Base-by-base conservation (phyloP, 2,797 vertebrate genomes). In the Labroides dimidiatus region DNA sequence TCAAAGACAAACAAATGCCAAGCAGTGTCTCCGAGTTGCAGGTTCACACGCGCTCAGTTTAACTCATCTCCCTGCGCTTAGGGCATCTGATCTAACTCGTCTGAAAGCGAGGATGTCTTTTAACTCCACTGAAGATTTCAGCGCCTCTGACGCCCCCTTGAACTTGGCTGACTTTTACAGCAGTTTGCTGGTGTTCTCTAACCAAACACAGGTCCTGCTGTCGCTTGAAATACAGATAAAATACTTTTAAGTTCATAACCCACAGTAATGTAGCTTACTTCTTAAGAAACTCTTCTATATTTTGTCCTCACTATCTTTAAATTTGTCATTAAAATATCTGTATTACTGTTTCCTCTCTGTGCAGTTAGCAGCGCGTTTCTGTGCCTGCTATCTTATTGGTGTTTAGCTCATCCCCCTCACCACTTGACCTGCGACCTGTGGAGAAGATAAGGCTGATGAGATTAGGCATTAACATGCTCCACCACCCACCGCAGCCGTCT, bases 1-100 rank as follows among this genome's bases (percentile, higher is more conserved):
- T 94, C 92, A 94, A 94, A 93, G 90, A 76, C 78, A 67, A 61
- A 86, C 86, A 94, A 92, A 93, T 93, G 91, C 91, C 93, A 93
- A 82, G 91, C 92, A 91, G 84, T 87, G 91, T 91, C 90, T 91
- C 84, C 44, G 64, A 80, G 84, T 78, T 76, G 69, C 79, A 87
- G 86, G 87, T 90, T 91, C 89, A 90, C 80, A 89, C 78, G 1
- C 81, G 24, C 69, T 68, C 63, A 33, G 80, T 84, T 70, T 64
- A 75, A 81, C 78, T 90, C 89, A 85, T 89, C 90, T 88, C 76
- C 58, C 61, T 72, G 73, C 47, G 75, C 82, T 81, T 76, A 90
- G 88, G 86, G 82, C 91, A 91, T 92, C 90, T 89, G 89, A 92
- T 90, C 80, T 67, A 54, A 73, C 71, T 53, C 48, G 60, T 52